A percentile compares a stretch with the other conserved stretches of the same genome.
Conservation (phyloP, 1,140 invertebrate species). For the Philaenus spumarius region DNA sequence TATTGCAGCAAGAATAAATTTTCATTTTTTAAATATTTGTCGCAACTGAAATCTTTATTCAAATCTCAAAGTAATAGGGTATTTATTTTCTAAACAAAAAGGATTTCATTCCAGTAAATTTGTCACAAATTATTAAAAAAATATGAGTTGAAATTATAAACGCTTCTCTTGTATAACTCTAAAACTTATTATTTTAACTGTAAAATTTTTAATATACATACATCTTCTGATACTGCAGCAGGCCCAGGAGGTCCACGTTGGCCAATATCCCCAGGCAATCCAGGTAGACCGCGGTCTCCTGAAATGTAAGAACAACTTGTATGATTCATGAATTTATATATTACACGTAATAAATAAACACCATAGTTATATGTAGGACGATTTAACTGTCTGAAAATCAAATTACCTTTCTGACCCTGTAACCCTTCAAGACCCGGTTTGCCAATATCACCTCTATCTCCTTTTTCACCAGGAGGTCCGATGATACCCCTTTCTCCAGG, state of each 20-base stretch:
- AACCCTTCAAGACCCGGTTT: slow-evolving; percentile 60
- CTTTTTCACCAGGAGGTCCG: slow-evolving; percentile 54
- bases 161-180: background rate
- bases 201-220: slow-evolving; percentile 17
- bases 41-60: no score
- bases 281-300: slow-evolving; percentile 52
- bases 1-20: no score
- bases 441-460: slow-evolving; percentile 61
- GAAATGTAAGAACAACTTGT: slow-evolving; percentile 48
- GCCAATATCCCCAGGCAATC: slow-evolving; percentile 43
- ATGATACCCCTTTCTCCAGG: slow-evolving; percentile 62
- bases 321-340: background rate
- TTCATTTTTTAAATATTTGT: no score
- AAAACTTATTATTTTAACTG: background rate
- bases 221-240: slow-evolving; percentile 63
- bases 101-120: background rate
- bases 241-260: slow-evolving; percentile 66
- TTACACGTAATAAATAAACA: background rate
- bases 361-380: slow-evolving; percentile 37
- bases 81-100: background rate
- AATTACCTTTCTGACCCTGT: slow-evolving; percentile 57
- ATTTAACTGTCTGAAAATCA: slow-evolving; percentile 46
- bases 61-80: no score
- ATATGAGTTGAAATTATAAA: background rate
- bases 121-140: background rate